Base-by-base conservation (phyloP, 2,888 invertebrate genomes). In the Crioceris asparagi region DNA sequence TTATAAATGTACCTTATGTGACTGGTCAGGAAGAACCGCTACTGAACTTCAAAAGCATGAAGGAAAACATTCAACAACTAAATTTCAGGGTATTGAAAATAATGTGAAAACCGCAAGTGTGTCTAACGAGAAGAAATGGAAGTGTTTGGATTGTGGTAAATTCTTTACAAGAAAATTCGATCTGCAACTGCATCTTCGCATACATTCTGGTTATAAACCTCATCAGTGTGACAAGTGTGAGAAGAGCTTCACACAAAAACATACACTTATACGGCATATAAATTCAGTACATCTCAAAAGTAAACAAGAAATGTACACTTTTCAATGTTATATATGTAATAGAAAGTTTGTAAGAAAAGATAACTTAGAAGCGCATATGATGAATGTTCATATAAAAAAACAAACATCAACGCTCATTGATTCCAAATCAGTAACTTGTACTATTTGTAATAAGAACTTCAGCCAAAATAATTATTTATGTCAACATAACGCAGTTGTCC, bases 241-340 rank as follows among this genome's bases (percentile, higher is more conserved):
- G 32, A 54, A 54, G 40, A 45, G 46, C 2, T 57, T 55, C 41
- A 46, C 52, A 31, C 55, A 56, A 38, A 50, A 51, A 11, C 47
- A 49, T 27, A 54, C 55, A 33, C 43, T 56, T 34, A 48, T 50
- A 2, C 48, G 53, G 4, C 57, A 57, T 37, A 51, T 55, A 48
- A 48, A 50, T n/a, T 53, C 51, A 10, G 19, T 36, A 7, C 57
- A 57, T 36, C 50, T 51, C 8, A 33, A 37, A 12, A 53, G 50
- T 29, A 37, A 46, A 50, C 46, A 32, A 39, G 51, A 43, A 29
- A 54, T 51, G 39, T 38, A 45, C 26, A 26, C 29, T 25, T 45
- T 50, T 44, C 32, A 42, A 27, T 57, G 56, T 34, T 38, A 45
- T 10, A 41, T 48, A 16, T 56, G 57, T 21, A 45, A 45, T 16